phyloP scores from a whole-genome alignment of 2,888 invertebrate species.

The Dynastes hyllus region DNA sequence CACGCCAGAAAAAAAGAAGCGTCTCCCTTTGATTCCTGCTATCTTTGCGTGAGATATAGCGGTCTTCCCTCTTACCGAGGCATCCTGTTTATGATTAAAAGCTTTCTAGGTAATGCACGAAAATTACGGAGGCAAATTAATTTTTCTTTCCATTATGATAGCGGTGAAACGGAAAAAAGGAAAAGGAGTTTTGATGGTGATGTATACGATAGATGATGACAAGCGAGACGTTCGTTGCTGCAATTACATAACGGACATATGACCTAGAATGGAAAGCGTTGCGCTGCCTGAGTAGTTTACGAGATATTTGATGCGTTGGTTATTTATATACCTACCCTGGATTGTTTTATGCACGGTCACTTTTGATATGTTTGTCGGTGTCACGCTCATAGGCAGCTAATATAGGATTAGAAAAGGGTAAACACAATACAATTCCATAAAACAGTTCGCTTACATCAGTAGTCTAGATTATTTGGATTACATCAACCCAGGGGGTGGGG shows the following conservation, averaged over 20 bases:
- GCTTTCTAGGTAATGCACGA: conserved; percentile 22
- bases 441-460: too few relatives aligned
- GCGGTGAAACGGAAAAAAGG: conserved; percentile 5
- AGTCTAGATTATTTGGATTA: too few relatives aligned
- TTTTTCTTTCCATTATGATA: conserved; percentile 25
- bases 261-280: background rate
- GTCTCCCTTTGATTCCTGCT: too few relatives aligned
- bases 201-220: conserved; percentile 21
- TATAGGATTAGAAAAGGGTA: too few relatives aligned
- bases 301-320: conserved; percentile 73
- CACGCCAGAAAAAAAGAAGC: too few relatives aligned
- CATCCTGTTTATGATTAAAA: conserved; percentile 18
- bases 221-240: background rate
- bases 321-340: conserved; percentile 69
- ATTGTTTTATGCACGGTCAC: too few relatives aligned
- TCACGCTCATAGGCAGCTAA: too few relatives aligned
- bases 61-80: background rate
- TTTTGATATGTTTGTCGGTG: too few relatives aligned
- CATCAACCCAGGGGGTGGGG: too few relatives aligned
- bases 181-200: conserved; percentile 3
- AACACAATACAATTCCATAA: too few relatives aligned
- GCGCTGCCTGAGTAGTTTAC: background rate
- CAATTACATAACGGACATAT: conserved; percentile 1
- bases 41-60: background rate
- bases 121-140: conserved; percentile 35